Evolutionary conservation across 2,113 vertebrate species (phyloP).

Genomic region (Choloepus hoffmanni): DNA sequence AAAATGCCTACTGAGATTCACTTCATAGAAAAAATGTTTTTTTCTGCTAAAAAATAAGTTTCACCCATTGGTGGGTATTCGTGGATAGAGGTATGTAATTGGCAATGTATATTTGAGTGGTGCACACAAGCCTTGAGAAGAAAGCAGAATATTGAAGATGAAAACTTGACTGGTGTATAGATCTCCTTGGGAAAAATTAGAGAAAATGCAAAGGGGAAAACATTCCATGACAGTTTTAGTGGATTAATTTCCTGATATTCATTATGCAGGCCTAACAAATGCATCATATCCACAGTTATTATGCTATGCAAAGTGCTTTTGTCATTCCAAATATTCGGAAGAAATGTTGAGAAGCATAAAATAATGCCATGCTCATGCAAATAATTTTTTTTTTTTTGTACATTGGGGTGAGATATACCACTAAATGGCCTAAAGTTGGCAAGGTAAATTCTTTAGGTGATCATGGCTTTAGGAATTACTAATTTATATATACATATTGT

Average conservation of each 20-base stretch:
- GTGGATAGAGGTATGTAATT: neutral
- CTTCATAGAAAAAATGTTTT: neutral
- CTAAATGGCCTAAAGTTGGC: neutral
- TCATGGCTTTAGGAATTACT: neutral
- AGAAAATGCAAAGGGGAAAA: constrained; percentile 6
- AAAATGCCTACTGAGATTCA: constrained; percentile 57
- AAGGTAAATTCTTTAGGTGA: neutral
- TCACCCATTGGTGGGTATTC: neutral
- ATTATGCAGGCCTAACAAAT: neutral
- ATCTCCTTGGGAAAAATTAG: neutral
- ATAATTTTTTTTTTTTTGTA: neutral
- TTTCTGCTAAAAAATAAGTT: constrained; percentile 41
- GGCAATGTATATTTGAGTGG: neutral
- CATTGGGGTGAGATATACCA: neutral
- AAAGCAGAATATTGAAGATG: neutral
- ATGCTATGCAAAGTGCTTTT: neutral
- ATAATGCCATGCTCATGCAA: neutral
- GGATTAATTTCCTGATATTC: neutral
- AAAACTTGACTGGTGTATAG: neutral
- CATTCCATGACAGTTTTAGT: neutral
- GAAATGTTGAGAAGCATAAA: neutral
- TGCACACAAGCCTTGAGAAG: neutral
- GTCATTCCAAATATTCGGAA: neutral
- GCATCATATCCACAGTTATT: neutral
- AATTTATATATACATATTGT: neutral